Percentiles rank a stretch among this genome's conserved stretches.
These are phyloP conservation scores for Benitochromis conjunctus DNA, from an alignment of 2,113 vertebrate species.

Conservation along the genomic window DNA sequence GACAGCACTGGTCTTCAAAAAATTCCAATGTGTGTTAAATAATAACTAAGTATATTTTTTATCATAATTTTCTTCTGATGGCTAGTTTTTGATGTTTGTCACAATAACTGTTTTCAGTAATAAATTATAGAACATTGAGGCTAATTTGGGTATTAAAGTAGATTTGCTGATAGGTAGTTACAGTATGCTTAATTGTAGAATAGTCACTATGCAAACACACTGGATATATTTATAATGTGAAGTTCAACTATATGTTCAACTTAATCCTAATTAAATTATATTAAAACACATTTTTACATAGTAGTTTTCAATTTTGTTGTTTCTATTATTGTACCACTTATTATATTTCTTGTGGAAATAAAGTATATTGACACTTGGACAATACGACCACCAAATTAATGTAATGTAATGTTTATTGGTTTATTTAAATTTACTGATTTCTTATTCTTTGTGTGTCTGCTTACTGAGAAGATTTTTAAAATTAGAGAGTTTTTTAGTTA, in stretches of 20 bases:
- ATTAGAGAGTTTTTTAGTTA: accelerated
- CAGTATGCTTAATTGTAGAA: not conserved
- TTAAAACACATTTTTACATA: accelerated
- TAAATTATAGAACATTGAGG: not conserved
- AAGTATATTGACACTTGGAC: not conserved
- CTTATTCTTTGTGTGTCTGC: not conserved
- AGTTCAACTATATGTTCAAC: too few species aligned
- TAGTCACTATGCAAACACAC: not conserved
- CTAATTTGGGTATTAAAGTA: not conserved
- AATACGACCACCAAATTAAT: not conserved
- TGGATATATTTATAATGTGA: not conserved
- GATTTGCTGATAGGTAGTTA: not conserved
- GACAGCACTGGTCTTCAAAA: not conserved
- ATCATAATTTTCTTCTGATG: not conserved
- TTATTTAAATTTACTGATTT: not conserved
- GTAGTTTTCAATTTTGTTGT: not conserved
- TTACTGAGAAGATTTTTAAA: not conserved
- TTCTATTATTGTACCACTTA: too few species aligned
- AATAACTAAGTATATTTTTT: not conserved
- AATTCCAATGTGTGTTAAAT: not conserved
- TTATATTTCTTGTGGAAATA: not conserved
- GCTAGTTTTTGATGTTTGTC: not conserved
- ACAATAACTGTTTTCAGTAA: not conserved
- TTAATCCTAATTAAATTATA: not conserved
- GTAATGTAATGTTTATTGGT: not conserved